phyloP scores from a whole-genome alignment of 2,797 vertebrate genomes.

The Sebastes steindachneri region DNA sequence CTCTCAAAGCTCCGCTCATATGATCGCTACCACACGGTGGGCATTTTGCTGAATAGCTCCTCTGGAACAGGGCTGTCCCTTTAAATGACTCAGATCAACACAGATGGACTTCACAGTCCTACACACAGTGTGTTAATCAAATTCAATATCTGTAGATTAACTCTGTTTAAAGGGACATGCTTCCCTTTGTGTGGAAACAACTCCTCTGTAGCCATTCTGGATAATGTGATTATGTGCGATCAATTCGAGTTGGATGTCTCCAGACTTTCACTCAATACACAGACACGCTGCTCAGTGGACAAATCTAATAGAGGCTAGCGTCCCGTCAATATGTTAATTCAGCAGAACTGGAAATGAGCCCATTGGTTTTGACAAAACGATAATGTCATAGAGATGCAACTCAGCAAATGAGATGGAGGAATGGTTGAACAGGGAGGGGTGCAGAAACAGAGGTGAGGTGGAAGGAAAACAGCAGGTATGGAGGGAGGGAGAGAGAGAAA shows the following conservation, averaged over 20 bases:
- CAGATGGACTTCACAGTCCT: slow-evolving; percentile 7
- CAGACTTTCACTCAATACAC: slow-evolving; percentile 4
- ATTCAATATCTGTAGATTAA: neutral
- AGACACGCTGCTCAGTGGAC: slow-evolving; percentile 20
- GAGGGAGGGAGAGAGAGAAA: slow-evolving; percentile 42
- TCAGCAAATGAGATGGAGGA: slow-evolving; percentile 71
- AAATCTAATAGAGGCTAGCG: slow-evolving; percentile 30
- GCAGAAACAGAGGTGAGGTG: slow-evolving; percentile 52
- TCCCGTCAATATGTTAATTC: slow-evolving; percentile 56
- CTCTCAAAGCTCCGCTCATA: slow-evolving; percentile 52
- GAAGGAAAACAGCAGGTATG: slow-evolving; percentile 61
- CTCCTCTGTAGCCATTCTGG: neutral
- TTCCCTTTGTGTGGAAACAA: slow-evolving; percentile 22
- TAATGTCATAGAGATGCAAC: slow-evolving; percentile 67
- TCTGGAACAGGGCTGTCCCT: slow-evolving; percentile 28
- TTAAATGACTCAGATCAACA: slow-evolving; percentile 48
- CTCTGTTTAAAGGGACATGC: neutral
- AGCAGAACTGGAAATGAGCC: slow-evolving; percentile 52
- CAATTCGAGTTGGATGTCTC: slow-evolving; percentile 10
- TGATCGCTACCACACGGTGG: slow-evolving; percentile 31
- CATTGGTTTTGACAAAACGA: slow-evolving; percentile 57
- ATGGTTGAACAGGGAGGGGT: slow-evolving; percentile 36
- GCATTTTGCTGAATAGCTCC: slow-evolving; percentile 64
- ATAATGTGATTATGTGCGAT: slow-evolving; percentile 28
- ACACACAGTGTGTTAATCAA: neutral